phyloP scores from a whole-genome alignment of 2,113 vertebrate genomes.

The Dolichallabes microphthalmus region DNA sequence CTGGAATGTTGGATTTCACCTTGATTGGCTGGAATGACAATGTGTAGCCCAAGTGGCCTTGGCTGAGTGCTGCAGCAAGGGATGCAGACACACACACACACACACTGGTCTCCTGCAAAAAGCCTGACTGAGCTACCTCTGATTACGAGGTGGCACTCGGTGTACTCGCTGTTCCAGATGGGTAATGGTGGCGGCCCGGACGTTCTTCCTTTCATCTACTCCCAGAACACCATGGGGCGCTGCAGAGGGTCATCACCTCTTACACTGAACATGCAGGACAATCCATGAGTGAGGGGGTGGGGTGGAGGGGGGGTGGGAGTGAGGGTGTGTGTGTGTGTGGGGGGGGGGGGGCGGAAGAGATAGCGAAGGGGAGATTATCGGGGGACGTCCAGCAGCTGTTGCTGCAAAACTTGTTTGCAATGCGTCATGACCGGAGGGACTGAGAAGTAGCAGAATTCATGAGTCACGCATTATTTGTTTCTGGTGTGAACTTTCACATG shows the following conservation, averaged over 20 bases:
- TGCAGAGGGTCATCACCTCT: conserved; percentile 19
- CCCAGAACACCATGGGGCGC: not conserved
- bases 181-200: conserved; percentile 13
- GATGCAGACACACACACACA: conserved; percentile 16
- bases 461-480: conserved; percentile 8
- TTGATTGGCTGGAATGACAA: conserved; percentile 56
- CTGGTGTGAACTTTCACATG: conserved; percentile 16
- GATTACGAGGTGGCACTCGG: conserved; percentile 23
- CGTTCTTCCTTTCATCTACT: conserved; percentile 27
- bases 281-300: not conserved
- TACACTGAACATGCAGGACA: not conserved
- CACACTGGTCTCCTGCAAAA: conserved; percentile 22
- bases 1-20: conserved; percentile 51
- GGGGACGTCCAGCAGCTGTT: not conserved
- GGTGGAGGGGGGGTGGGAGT: too few species aligned
- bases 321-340: too few species aligned
- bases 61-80: conserved; percentile 30
- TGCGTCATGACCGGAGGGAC: not conserved
- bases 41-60: conserved; percentile 44
- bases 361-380: not conserved
- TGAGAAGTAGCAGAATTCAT: not conserved
- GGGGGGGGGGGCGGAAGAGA: not conserved
- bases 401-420: not conserved
- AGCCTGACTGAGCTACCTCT: conserved; percentile 31
- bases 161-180: conserved; percentile 31